Percentiles rank a stretch among this genome's conserved stretches.
Evolutionary conservation across 2,797 vertebrate genomes (phyloP).

Genomic region (Neopelma chrysocephalum): DNA sequence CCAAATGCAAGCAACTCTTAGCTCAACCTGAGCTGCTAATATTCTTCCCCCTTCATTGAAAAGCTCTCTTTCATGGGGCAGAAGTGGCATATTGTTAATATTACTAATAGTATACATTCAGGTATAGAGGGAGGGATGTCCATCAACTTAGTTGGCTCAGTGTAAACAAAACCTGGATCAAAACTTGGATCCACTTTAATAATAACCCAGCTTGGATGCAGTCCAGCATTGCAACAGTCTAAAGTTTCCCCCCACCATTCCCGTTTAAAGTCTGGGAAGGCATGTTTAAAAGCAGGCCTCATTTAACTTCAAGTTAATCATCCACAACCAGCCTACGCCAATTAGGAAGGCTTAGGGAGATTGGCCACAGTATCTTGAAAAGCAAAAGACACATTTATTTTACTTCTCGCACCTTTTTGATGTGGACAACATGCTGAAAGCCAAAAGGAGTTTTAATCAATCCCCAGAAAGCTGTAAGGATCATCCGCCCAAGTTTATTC

Average conservation of each 20-base stretch:
- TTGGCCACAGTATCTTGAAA: conserved; percentile 65
- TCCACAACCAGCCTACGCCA: conserved; percentile 45
- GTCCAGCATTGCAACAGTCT: conserved; percentile 48
- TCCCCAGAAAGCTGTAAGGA: conserved; percentile 39
- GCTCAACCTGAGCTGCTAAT: not conserved
- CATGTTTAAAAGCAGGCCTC: conserved; percentile 78
- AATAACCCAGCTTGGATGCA: conserved; percentile 57
- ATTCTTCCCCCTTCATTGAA: not conserved
- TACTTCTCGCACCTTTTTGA: conserved; percentile 69
- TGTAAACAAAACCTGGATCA: conserved; percentile 57
- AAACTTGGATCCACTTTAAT: conserved; percentile 77
- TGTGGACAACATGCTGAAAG: conserved; percentile 76
- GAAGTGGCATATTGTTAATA: not conserved
- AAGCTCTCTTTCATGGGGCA: not conserved
- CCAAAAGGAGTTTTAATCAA: conserved; percentile 57
- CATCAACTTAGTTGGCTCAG: not conserved
- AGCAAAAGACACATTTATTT: conserved; percentile 59
- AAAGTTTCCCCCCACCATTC: conserved; percentile 41
- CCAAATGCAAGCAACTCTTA: not conserved
- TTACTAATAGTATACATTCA: not conserved
- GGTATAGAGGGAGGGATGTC: conserved; percentile 31
- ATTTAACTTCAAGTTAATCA: conserved; percentile 84
- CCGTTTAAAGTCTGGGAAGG: conserved; percentile 75
- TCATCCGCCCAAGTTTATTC: conserved; percentile 43
- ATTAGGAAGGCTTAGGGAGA: conserved; percentile 49